These are phyloP conservation scores for Trochalopteron elliotii DNA, from an alignment of 2,113 vertebrate species.

Conservation along the genomic window DNA sequence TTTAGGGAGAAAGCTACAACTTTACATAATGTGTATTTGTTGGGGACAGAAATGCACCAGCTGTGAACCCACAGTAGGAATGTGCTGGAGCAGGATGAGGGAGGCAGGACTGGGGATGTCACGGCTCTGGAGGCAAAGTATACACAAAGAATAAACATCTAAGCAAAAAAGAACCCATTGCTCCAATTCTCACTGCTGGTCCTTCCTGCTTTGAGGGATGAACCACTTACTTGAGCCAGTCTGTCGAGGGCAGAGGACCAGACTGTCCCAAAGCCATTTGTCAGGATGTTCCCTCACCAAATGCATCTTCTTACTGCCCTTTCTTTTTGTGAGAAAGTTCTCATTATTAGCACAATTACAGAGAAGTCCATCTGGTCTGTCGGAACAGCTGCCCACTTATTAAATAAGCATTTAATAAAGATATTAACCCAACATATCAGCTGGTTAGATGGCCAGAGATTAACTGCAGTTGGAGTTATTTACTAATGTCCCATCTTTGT, in stretches of 20 bases:
- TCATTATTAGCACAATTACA: slow-evolving; percentile 48
- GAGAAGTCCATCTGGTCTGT: slow-evolving; percentile 41
- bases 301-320: neutral
- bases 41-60: neutral
- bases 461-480: slow-evolving; percentile 46
- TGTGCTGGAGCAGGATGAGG: accelerated
- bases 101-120: neutral
- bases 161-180: neutral
- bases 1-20: neutral
- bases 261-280: neutral
- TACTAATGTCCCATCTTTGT: slow-evolving; percentile 59
- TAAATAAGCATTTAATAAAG: slow-evolving; percentile 43
- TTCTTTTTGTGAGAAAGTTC: neutral
- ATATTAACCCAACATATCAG: slow-evolving; percentile 32
- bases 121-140: neutral
- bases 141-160: neutral
- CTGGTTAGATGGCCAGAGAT: slow-evolving; percentile 28
- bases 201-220: neutral
- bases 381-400: slow-evolving; percentile 47
- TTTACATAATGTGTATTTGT: accelerated
- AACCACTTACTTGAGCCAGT: neutral
- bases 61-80: neutral
- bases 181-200: neutral
- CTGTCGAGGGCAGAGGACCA: neutral
- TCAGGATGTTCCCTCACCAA: neutral